Base-by-base conservation (phyloP, 2,888 invertebrate species). In the Dermolepida albohirtum region DNA sequence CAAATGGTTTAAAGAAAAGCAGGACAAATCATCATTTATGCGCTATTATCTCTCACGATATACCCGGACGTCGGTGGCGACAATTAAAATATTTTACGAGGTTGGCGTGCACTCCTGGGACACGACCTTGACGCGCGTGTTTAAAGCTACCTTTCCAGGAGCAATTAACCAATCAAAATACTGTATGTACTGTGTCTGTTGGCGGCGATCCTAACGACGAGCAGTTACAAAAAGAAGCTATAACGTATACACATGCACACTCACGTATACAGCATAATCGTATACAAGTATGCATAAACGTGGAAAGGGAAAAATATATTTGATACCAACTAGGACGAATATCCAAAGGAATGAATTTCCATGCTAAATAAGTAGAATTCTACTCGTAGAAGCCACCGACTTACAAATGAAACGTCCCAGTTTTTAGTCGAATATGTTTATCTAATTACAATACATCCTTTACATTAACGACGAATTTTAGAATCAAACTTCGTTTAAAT, bases 11-110 rank as follows among this genome's bases (percentile, higher is more conserved):
- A 39, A 34, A 34, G 50, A 50, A 66, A 59, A 66, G 57, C 66
- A 43, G 51, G 66, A 57, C 66, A 49, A 62, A 57, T 67, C 77
- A 78, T 78, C 77, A 76, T 73, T 77, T 78, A 78, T 78, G 47
- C 59, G 75, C 74, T 70, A 74, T 73, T 78, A 75, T 76, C 77
- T 47, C 47, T 78, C 76, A 77, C 76, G 78, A 78, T 66, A 66
- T 57, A 62, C 59, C 27, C n/a, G 43, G 34, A 34, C 47, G 59
- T 47, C 59, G 59, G 47, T 34, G 55, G 57, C 66, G 76, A 77
- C 77, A 78, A 78, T 79, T 78, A 78, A 76, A 77, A 77, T 77
- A 78, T 73, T 78, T 78, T 78, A 79, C 76, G 78, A 75, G 68
- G 74, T 72, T 79, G 71, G 78, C 78, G 79, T 79, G 79, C 50